phyloP scores from a whole-genome alignment of 2,113 vertebrate species.

The human region GRCh38 chr3:11585501-11586000 shows the following conservation, averaged over 20 bases:
- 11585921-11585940: background rate
- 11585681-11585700: background rate
- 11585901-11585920: background rate
- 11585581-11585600: background rate
- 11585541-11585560: background rate
- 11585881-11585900: background rate
- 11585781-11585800: background rate
- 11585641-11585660: background rate
- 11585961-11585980: background rate
- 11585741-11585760: background rate
- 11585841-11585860: background rate
- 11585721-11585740: too few relatives aligned
- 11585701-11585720: background rate
- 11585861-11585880: background rate
- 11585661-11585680: background rate
- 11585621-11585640: background rate
- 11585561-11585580: background rate
- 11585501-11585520: background rate
- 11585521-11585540: background rate
- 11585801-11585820: background rate
- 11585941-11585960: background rate
- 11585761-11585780: rapidly evolving
- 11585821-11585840: background rate
- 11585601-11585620: background rate
- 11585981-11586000: background rate